These are phyloP conservation scores for Willowsia nigromaculata DNA, from an alignment of 2,888 invertebrate genomes.

Conservation along the genomic window DNA sequence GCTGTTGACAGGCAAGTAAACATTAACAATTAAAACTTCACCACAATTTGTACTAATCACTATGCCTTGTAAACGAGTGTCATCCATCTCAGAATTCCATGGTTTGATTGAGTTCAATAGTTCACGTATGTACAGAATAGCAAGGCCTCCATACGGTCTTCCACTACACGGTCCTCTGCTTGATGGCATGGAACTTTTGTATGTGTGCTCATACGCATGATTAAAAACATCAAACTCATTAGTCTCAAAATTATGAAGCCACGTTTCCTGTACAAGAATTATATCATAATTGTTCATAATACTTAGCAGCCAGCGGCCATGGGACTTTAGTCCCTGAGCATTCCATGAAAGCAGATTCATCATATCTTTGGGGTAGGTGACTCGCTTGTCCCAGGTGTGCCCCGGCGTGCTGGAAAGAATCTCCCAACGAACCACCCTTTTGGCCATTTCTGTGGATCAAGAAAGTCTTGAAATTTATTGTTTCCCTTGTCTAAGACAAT, in stretches of 20 bases:
- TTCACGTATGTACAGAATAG: not conserved
- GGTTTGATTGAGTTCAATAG: not conserved
- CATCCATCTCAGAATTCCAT: not conserved
- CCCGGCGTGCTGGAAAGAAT: not conserved
- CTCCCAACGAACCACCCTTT: not conserved
- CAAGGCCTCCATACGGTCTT: not conserved
- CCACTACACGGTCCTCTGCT: not conserved
- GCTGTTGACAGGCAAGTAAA: slow-evolving; percentile 17
- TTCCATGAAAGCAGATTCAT: slow-evolving; percentile 26
- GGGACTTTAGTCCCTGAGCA: not conserved
- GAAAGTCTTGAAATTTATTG: not conserved
- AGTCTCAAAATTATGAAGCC: not conserved
- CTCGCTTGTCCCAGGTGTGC: not conserved
- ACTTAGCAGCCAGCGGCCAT: not conserved
- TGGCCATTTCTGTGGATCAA: not conserved
- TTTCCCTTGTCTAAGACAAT: not conserved
- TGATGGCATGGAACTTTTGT: not conserved
- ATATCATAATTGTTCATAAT: not conserved
- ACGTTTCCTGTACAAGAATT: slow-evolving; percentile 1
- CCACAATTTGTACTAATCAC: not conserved
- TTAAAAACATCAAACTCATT: not conserved
- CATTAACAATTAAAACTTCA: not conserved
- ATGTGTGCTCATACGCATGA: not conserved
- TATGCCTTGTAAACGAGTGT: not conserved
- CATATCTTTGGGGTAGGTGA: not conserved